Conservation (phyloP, 1,140 invertebrate species). For the Drosophila rhopaloa region DNA sequence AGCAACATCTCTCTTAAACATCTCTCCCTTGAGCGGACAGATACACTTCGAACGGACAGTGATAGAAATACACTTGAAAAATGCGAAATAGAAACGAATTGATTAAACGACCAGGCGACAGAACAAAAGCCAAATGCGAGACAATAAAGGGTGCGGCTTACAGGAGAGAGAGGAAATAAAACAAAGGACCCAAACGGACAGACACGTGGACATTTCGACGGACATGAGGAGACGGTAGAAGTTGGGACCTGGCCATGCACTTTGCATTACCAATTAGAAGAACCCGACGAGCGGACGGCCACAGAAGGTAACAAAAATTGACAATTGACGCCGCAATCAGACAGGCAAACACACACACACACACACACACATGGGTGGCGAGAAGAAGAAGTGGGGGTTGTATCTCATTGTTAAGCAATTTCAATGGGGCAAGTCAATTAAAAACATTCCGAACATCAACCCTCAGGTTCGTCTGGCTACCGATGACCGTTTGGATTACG, state of each 20-base stretch:
- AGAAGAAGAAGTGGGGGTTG: constrained; percentile 21
- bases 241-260: constrained; percentile 56
- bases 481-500: constrained; percentile 62
- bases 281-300: constrained; percentile 18
- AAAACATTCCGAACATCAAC: constrained; percentile 58
- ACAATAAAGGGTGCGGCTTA: constrained; percentile 29
- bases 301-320: constrained; percentile 58
- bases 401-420: constrained; percentile 77
- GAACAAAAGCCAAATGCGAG: constrained; percentile 16
- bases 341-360: constrained; percentile 22
- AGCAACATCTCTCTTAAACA: not conserved
- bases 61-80: constrained; percentile 35
- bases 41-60: not conserved
- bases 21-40: not conserved
- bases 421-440: constrained; percentile 72
- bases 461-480: constrained; percentile 28
- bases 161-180: constrained; percentile 16
- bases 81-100: constrained; percentile 64
- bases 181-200: constrained; percentile 19
- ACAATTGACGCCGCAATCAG: constrained; percentile 76
- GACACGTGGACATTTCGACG: constrained; percentile 3
- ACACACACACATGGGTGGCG: constrained; percentile 2
- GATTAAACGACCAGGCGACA: constrained; percentile 41
- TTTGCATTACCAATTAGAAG: constrained; percentile 78
- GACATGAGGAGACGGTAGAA: constrained; percentile 8